Evolutionary conservation across 1,140 invertebrate species (phyloP).

Genomic region (Myzus persicae): DNA sequence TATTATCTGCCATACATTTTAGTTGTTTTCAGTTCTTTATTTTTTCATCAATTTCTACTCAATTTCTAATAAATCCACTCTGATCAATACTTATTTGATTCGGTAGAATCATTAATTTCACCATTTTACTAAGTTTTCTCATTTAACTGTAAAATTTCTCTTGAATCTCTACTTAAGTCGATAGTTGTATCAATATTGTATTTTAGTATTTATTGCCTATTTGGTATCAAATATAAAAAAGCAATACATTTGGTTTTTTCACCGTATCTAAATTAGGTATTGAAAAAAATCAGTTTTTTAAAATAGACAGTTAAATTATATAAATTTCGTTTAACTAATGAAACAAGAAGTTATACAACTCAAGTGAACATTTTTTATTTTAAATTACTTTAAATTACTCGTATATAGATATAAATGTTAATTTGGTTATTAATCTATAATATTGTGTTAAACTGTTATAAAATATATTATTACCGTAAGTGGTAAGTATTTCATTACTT

Average conservation of each 20-base stretch:
- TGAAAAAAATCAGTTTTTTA: background rate
- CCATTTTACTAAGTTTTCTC: background rate
- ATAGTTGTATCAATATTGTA: background rate
- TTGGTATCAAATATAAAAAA: no score
- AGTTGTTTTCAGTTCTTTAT: background rate
- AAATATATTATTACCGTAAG: background rate
- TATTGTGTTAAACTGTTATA: background rate
- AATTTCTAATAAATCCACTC: background rate
- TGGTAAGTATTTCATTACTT: background rate
- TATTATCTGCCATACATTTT: background rate
- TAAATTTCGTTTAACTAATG: no score
- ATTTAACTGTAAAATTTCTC: background rate
- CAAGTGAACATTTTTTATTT: no score
- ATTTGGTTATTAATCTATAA: background rate
- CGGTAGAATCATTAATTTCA: background rate
- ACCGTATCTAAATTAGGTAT: background rate
- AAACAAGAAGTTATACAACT: no score
- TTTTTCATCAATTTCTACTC: background rate
- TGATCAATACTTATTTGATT: background rate
- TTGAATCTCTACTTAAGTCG: background rate
- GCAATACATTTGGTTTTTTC: background rate
- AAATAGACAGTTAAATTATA: no score
- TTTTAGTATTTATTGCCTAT: background rate
- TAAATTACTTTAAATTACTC: background rate
- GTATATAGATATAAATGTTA: background rate